Evolutionary conservation across 2,888 invertebrate species (phyloP).

Genomic region (Colostygia pectinataria): DNA sequence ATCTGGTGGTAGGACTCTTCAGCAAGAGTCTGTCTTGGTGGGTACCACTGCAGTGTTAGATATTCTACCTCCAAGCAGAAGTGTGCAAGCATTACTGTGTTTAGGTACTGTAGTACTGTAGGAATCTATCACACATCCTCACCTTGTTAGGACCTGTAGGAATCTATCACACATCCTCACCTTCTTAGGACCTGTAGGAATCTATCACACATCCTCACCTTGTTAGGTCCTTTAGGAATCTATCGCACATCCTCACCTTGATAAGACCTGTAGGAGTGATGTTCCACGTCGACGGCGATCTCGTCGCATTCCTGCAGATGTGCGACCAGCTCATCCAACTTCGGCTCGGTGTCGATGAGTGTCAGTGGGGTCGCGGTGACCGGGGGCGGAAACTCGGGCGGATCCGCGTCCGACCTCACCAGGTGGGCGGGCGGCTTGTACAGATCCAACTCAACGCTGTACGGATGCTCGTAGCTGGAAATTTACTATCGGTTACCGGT

Average conservation of each 20-base stretch:
- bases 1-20: too few species aligned
- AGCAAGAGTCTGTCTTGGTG: too few species aligned
- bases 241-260: constrained; percentile 88
- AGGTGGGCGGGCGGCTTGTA: constrained; percentile 85
- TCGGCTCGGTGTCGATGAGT: constrained; percentile 85
- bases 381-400: constrained; percentile 57
- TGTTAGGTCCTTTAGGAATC: too few species aligned
- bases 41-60: too few species aligned
- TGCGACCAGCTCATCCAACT: constrained; percentile 85
- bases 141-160: too few species aligned
- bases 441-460: constrained; percentile 90
- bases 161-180: too few species aligned
- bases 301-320: constrained; percentile 86
- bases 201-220: too few species aligned
- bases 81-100: too few species aligned
- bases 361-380: constrained; percentile 86
- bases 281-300: constrained; percentile 96
- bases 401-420: constrained; percentile 61
- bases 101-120: too few species aligned
- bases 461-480: constrained; percentile 92
- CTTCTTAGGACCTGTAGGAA: too few species aligned
- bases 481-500: background rate
- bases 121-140: too few species aligned
- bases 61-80: too few species aligned
- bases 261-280: constrained; percentile 95